phyloP scores from a whole-genome alignment of 1,140 invertebrate genomes.

The Achroia grisella region DNA sequence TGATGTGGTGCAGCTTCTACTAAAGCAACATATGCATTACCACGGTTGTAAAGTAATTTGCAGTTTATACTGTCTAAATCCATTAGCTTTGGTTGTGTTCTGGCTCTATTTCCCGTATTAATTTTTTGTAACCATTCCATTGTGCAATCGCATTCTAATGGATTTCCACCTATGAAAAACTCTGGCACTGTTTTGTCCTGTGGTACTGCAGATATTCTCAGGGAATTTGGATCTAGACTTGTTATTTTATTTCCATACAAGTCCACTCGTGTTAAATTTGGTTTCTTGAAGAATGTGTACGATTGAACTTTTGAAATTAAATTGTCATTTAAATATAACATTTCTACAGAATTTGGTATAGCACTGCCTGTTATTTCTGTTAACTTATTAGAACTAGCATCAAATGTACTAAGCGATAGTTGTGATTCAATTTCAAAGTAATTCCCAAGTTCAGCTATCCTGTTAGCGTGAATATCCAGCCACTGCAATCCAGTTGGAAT shows the following conservation, averaged over 20 bases:
- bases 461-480: constrained; percentile 92
- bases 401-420: constrained; percentile 87
- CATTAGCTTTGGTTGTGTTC: constrained; percentile 89
- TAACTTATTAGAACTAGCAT: constrained; percentile 89
- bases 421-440: constrained; percentile 91
- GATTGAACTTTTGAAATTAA: constrained; percentile 90
- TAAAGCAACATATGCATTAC: constrained; percentile 84
- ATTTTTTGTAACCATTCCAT: constrained; percentile 85
- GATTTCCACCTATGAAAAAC: constrained; percentile 93
- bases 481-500: constrained; percentile 92
- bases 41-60: constrained; percentile 88
- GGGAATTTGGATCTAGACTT: constrained; percentile 88
- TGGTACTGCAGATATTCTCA: constrained; percentile 87
- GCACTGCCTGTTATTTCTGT: constrained; percentile 89
- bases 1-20: constrained; percentile 89
- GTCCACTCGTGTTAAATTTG: constrained; percentile 90
- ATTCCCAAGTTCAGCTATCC: constrained; percentile 91
- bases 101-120: constrained; percentile 82
- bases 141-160: constrained; percentile 90
- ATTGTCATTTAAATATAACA: constrained; percentile 90
- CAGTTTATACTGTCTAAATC: constrained; percentile 92
- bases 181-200: constrained; percentile 86
- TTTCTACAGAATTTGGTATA: constrained; percentile 90
- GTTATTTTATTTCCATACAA: constrained; percentile 89
- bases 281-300: constrained; percentile 95